phyloP scores from a whole-genome alignment of 23 tunicate genomes.

The Diplosoma virens region DNA sequence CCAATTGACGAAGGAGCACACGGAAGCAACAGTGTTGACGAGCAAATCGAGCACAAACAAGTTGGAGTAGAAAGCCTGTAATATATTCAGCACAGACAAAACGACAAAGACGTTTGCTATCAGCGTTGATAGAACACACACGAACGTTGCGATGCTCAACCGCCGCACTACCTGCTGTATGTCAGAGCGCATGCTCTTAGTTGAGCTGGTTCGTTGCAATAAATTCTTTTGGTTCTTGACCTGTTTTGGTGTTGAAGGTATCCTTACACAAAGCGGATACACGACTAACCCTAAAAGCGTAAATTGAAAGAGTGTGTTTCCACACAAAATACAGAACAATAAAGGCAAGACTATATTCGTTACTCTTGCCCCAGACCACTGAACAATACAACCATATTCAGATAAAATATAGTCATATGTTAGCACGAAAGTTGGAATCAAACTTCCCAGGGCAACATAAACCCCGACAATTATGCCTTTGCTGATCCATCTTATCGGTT shows the following conservation, averaged over 20 bases:
- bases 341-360: no score
- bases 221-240: neutral
- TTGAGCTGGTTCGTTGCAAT: neutral
- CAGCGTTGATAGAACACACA: neutral
- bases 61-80: neutral
- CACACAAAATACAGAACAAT: no score
- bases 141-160: neutral
- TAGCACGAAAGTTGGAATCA: neutral
- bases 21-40: neutral
- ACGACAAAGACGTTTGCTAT: neutral
- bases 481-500: neutral
- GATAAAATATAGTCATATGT: neutral
- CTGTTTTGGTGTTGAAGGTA: neutral
- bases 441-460: neutral
- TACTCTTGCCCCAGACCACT: no score
- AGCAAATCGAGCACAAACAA: neutral
- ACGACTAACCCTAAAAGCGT: no score
- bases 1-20: slow-evolving; percentile 1
- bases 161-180: neutral
- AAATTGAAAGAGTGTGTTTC: no score
- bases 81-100: neutral
- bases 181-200: slow-evolving; percentile 11
- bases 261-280: no score
- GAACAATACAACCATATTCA: neutral
- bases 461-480: neutral